Base-by-base conservation (phyloP, 2,797 vertebrate species). In the Sorex maritimensis region DNA sequence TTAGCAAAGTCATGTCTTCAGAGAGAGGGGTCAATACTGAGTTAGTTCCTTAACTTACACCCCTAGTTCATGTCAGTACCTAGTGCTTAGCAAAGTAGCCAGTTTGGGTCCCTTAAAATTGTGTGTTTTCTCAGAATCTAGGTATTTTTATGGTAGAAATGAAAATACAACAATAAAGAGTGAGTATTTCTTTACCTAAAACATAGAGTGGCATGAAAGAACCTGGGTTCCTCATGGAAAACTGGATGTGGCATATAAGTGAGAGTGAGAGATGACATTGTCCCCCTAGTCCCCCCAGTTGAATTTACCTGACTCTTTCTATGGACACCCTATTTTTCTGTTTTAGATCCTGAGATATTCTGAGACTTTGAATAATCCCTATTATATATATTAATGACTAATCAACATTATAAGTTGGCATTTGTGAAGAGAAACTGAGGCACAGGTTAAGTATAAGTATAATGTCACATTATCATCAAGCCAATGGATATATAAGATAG, bases 391-490 rank as follows among this genome's bases (percentile, higher is more conserved):
- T 69, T 79, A 85, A 55, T 41, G 73, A 61, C 9, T 89, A 78
- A 28, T 65, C 61, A 30, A 83, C 81, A 61, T 71, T 19, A 63
- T 17, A 81, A 84, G 46, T 24, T 91, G 44, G 9, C 52, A 41
- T 63, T 77, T 71, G 74, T 85, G 74, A 84, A 92, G 11, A 75
- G 28, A 88, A 93, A 77, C 9, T 86, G 23, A 72, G 58, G 21
- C n/a, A 26, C 65, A 93, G 90, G 13, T 72, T 91, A 41, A 79
- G 80, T 30, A 3, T 13, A n/a, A 55, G 80, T 30, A 3, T 13
- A n/a, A 55, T 55, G 52, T 3, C 52, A 55, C 52, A 14, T 83
- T 87, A 85, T 21, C 17, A 77, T 49, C 19, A 71, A 77, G 14
- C 41, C 79, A 73, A 63, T 68, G 17, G 23, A 41, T 38, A 24